Conservation (phyloP, 1,140 invertebrate species). For the Drosophila subpulchrella region DNA sequence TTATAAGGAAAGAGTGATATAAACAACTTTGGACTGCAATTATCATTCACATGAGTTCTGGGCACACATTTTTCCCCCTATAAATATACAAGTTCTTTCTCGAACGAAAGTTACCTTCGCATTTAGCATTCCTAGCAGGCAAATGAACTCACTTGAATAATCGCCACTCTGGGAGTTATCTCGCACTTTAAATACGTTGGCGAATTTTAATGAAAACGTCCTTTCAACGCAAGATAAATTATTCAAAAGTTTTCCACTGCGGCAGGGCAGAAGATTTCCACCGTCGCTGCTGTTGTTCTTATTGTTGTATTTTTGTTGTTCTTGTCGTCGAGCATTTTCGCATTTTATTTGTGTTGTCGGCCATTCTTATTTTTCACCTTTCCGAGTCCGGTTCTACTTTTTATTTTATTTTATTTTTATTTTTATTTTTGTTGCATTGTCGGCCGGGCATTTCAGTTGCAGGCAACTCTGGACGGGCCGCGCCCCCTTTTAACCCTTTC, state of each 20-base stretch:
- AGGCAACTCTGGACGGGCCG: slow-evolving; percentile 37
- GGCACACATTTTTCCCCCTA: background rate
- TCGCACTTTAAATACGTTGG: slow-evolving; percentile 80
- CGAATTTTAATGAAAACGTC: slow-evolving; percentile 82
- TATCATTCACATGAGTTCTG: background rate
- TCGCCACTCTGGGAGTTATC: slow-evolving; percentile 80
- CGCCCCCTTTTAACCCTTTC: slow-evolving; percentile 12
- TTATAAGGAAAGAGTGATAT: no score
- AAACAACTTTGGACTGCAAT: background rate
- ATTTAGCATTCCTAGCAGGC: slow-evolving; percentile 72
- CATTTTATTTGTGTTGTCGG: slow-evolving; percentile 42
- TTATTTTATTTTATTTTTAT: slow-evolving; percentile 2
- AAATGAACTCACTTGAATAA: slow-evolving; percentile 82
- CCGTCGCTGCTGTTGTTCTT: slow-evolving; percentile 16
- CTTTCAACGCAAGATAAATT: slow-evolving; percentile 81
- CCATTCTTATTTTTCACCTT: slow-evolving; percentile 53
- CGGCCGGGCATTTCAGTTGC: slow-evolving; percentile 44
- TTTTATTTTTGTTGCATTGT: slow-evolving; percentile 33
- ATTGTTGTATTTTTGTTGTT: slow-evolving; percentile 19
- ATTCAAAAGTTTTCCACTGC: slow-evolving; percentile 79
- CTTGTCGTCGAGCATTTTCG: slow-evolving; percentile 36
- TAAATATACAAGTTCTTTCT: background rate
- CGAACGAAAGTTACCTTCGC: background rate
- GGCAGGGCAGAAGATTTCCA: slow-evolving; percentile 40
- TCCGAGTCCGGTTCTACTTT: slow-evolving; percentile 13